A percentile compares a stretch with the other conserved stretches of the same genome.
phyloP scores from a whole-genome alignment of 1,140 invertebrate genomes.

The Euwallacea fornicatus region DNA sequence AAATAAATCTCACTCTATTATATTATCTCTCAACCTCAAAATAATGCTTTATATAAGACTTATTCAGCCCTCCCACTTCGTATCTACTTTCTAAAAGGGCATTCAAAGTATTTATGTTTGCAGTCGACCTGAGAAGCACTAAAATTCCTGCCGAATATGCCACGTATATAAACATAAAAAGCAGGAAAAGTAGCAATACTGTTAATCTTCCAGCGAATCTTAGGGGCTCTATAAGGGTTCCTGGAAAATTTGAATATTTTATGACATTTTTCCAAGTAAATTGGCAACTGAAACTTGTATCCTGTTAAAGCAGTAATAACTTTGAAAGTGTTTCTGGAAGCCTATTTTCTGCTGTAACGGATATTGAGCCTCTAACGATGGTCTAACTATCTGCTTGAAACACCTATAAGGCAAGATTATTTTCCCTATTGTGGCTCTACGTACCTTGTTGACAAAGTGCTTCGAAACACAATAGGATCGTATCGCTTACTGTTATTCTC shows the following conservation, averaged over 20 bases:
- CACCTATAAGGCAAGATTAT: neutral
- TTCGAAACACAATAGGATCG: constrained; percentile 44
- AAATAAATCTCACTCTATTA: neutral
- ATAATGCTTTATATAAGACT: constrained; percentile 41
- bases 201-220: constrained; percentile 42
- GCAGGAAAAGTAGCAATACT: constrained; percentile 41
- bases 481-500: constrained; percentile 36
- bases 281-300: too few species aligned
- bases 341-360: too few species aligned
- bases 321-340: too few species aligned
- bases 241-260: constrained; percentile 24
- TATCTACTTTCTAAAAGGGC: constrained; percentile 43
- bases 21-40: constrained; percentile 37
- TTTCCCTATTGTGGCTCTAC: constrained; percentile 5
- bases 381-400: constrained; percentile 1
- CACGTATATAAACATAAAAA: constrained; percentile 48
- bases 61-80: constrained; percentile 40
- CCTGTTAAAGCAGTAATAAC: too few species aligned
- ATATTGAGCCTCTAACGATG: too few species aligned
- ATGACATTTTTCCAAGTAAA: neutral
- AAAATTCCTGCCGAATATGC: constrained; percentile 49
- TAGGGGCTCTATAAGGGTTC: constrained; percentile 40
- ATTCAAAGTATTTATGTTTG: constrained; percentile 36
- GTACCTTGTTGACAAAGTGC: constrained; percentile 48
- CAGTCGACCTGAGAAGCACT: constrained; percentile 45